Base-by-base conservation (phyloP, 2,797 vertebrate genomes). In the Rhinoraja longicauda region DNA sequence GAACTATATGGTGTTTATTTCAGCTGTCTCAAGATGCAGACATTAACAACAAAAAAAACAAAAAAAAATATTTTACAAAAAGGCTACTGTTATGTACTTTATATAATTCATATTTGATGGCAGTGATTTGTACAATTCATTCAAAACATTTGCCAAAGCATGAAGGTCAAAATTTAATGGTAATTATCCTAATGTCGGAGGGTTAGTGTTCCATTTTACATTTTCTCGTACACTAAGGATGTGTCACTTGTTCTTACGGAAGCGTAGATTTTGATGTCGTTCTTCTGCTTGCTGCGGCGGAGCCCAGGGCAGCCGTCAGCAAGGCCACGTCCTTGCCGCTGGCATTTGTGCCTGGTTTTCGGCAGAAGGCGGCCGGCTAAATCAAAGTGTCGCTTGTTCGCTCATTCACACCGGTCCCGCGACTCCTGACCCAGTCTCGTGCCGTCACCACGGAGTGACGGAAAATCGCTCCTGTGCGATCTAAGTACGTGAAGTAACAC, bases 111-210 rank as follows among this genome's bases (percentile, higher is more conserved):
- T 70, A 92, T 92, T 92, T 92, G 90, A 92, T 92, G 90, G 90
- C 90, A 75, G 90, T 92, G 90, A 92, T 92, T 92, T 75, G 64
- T 92, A 75, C 90, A 92, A 92, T 92, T 92, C 90, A 75, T 92
- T 92, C 72, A 75, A 92, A 92, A 92, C 90, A 92, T 92, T 92
- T 92, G 90, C 90, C 90, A 92, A 92, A 92, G 90, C 90, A 92
- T 92, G 90, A 92, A 92, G 70, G 90, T 75, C 72, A 53, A 45
- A 53, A 92, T 92, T 92, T 92, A 92, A 92, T 75, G 90, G 90
- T 75, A 67, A 92, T 92, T 70, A 92, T 92, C 90, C 90, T 92
- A 73, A 75, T 57, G 39, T 92, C 57, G 90, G 90, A 92, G 39
- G 70, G 90, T 92, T 92, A 73, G 90, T 92, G 90, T 92, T 92